Conservation (phyloP, 23 tunicate species). For the Trididemnum nubilum region DNA sequence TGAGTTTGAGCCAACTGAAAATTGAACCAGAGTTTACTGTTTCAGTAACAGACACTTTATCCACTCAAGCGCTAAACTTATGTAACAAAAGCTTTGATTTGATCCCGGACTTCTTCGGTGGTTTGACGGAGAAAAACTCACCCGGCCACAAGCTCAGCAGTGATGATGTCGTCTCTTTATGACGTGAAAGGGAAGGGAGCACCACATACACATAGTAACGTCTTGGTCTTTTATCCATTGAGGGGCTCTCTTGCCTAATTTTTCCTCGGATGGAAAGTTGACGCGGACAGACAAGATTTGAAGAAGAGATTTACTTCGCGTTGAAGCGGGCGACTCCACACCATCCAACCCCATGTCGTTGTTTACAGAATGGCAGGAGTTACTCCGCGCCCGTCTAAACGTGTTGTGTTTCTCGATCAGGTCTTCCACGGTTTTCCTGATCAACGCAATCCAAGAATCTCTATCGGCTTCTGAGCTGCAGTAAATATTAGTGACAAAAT, state of each 20-base stretch:
- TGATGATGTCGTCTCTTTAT: slow-evolving; percentile 58
- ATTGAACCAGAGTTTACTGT: no score
- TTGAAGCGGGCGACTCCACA: neutral
- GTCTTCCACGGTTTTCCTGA: slow-evolving; percentile 44
- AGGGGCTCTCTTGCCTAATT: slow-evolving; percentile 60
- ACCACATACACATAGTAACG: slow-evolving; percentile 76
- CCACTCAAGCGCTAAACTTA: no score
- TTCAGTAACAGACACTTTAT: no score
- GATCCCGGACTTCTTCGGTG: no score
- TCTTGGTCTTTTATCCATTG: slow-evolving; percentile 72
- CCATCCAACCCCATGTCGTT: neutral
- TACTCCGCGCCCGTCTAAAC: neutral
- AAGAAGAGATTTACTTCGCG: neutral
- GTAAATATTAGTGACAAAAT: no score
- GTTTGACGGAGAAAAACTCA: no score
- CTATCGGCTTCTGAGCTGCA: slow-evolving; percentile 53
- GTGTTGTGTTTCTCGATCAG: neutral
- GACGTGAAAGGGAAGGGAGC: slow-evolving; percentile 46
- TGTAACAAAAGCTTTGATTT: no score
- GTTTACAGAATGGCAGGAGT: neutral
- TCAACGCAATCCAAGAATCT: slow-evolving; percentile 50
- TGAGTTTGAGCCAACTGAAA: no score
- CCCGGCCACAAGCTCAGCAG: slow-evolving; percentile 77
- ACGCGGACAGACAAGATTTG: neutral
- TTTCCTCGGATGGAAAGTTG: slow-evolving; percentile 40